phyloP scores from a whole-genome alignment of 2,888 invertebrate genomes.

The Ormia ochracea region DNA sequence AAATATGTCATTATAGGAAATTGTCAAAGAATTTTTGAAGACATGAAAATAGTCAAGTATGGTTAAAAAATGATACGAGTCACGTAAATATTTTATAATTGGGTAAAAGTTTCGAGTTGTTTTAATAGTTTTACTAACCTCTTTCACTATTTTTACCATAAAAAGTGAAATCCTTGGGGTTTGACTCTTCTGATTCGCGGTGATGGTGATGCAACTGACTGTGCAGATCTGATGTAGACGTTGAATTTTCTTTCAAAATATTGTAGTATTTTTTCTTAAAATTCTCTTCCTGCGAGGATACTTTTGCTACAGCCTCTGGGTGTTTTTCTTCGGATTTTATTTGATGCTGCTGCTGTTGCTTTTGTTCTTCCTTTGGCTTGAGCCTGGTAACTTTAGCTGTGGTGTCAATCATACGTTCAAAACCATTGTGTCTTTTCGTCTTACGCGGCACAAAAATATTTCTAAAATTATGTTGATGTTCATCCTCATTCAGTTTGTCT shows the following conservation, averaged over 20 bases:
- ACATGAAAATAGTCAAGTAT: too few relatives aligned
- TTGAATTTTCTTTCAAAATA: slow-evolving; percentile 53
- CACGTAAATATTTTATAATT: too few relatives aligned
- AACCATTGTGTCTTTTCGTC: slow-evolving; percentile 54
- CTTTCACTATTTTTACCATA: slow-evolving; percentile 23
- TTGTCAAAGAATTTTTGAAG: too few relatives aligned
- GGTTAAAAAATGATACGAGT: too few relatives aligned
- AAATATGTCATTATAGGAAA: too few relatives aligned
- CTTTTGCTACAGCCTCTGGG: slow-evolving; percentile 36
- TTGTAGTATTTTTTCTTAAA: slow-evolving; percentile 57
- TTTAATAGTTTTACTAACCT: slow-evolving; percentile 36
- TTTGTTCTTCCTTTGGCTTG: slow-evolving; percentile 41
- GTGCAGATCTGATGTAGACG: slow-evolving; percentile 11
- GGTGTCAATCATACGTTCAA: slow-evolving; percentile 51
- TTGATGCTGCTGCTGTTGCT: slow-evolving; percentile 39
- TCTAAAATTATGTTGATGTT: slow-evolving; percentile 25
- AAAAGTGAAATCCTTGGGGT: slow-evolving; percentile 28
- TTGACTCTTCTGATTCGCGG: neutral
- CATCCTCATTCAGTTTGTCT: neutral
- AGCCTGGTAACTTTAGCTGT: slow-evolving; percentile 42
- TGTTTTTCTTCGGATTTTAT: slow-evolving; percentile 38
- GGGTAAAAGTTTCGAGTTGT: too few relatives aligned
- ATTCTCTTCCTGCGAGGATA: slow-evolving; percentile 49
- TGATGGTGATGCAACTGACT: slow-evolving; percentile 23
- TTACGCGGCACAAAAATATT: slow-evolving; percentile 54